These are phyloP conservation scores for Momotus momota DNA, from an alignment of 2,797 vertebrate species.

Conservation along the genomic window DNA sequence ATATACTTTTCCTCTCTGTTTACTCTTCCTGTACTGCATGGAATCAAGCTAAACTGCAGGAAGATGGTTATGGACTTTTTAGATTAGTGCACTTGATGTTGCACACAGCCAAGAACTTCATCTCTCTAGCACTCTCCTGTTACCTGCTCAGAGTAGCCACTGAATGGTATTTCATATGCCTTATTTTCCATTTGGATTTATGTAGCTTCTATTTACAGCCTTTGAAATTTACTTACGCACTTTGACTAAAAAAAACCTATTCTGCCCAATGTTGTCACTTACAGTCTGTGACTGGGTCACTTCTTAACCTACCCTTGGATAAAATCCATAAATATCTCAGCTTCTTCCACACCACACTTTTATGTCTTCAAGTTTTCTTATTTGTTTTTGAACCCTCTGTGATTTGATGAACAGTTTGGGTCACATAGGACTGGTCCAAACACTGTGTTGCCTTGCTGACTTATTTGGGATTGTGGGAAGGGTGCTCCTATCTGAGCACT, in stretches of 20 bases:
- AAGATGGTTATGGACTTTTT: constrained; percentile 30
- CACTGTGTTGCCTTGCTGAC: not conserved
- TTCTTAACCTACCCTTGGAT: not conserved
- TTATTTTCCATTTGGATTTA: constrained; percentile 18
- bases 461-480: not conserved
- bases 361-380: not conserved
- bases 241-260: not conserved
- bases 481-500: not conserved
- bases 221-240: not conserved
- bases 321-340: not conserved
- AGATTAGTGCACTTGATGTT: not conserved
- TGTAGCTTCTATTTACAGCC: not conserved
- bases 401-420: not conserved
- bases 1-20: constrained; percentile 56
- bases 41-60: constrained; percentile 17
- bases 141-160: not conserved
- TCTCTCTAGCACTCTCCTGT: not conserved
- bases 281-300: not conserved
- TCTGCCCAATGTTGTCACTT: not conserved
- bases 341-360: not conserved
- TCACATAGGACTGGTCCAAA: rapidly evolving
- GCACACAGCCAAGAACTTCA: not conserved
- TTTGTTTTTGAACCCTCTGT: not conserved
- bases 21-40: constrained; percentile 22
- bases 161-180: not conserved